These are phyloP conservation scores for Clavelina lepadiformis DNA, from an alignment of 23 tunicate genomes.

Conservation along the genomic window DNA sequence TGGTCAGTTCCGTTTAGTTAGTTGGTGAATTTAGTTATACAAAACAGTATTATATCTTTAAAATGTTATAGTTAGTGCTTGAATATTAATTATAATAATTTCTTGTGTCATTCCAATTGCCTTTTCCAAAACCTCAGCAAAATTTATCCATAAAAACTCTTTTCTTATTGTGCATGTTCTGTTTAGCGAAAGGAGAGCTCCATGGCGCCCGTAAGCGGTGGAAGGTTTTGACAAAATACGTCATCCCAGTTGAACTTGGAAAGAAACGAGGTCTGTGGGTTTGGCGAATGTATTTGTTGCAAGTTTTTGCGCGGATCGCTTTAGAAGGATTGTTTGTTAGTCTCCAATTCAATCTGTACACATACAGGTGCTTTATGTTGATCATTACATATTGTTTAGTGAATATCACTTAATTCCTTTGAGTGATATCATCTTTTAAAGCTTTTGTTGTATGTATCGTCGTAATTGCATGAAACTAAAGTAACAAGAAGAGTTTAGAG, in stretches of 20 bases:
- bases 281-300: slow-evolving; percentile 67
- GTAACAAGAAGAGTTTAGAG: slow-evolving; percentile 2
- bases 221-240: slow-evolving; percentile 43
- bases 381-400: slow-evolving; percentile 1
- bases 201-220: slow-evolving; percentile 42
- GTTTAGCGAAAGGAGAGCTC: slow-evolving; percentile 2
- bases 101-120: too few relatives aligned
- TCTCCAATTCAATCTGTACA: slow-evolving; percentile 47
- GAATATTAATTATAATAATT: too few relatives aligned
- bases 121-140: too few relatives aligned
- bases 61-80: too few relatives aligned
- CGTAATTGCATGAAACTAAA: neutral
- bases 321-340: slow-evolving; percentile 44
- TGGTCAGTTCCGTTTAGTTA: too few relatives aligned
- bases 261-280: slow-evolving; percentile 27
- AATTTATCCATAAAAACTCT: too few relatives aligned
- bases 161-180: too few relatives aligned
- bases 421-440: too few relatives aligned
- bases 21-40: too few relatives aligned
- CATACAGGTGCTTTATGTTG: slow-evolving; percentile 33
- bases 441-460: too few relatives aligned
- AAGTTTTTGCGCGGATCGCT: slow-evolving; percentile 43
- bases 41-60: too few relatives aligned
- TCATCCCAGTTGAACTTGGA: slow-evolving; percentile 37
- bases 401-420: too few relatives aligned